These are phyloP conservation scores for Cichladusa arquata DNA, from an alignment of 2,113 vertebrate genomes.

Conservation along the genomic window DNA sequence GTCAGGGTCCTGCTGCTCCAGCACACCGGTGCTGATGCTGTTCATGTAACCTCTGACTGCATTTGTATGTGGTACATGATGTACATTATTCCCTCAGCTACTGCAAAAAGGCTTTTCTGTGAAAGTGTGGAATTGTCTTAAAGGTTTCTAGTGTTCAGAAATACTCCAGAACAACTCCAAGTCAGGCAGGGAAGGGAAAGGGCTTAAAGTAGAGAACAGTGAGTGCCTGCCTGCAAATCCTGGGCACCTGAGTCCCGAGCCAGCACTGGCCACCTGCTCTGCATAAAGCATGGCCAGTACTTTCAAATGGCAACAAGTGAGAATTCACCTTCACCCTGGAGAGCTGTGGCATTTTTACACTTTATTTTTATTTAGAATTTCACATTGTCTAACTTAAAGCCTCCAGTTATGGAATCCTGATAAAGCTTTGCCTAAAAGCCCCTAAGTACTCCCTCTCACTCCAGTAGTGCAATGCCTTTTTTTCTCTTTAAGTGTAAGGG, in stretches of 20 bases:
- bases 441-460: neutral
- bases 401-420: neutral
- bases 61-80: neutral
- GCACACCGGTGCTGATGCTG: neutral
- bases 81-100: neutral
- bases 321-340: neutral
- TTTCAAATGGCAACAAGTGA: neutral
- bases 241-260: neutral
- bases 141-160: neutral
- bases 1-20: neutral
- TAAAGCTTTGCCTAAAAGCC: neutral
- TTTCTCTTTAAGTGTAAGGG: neutral
- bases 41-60: neutral
- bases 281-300: neutral
- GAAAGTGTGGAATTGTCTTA: neutral
- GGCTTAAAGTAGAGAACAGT: neutral
- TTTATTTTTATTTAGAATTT: neutral
- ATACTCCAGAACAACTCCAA: neutral
- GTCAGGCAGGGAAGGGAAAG: neutral
- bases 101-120: neutral
- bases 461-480: neutral
- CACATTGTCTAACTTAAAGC: neutral
- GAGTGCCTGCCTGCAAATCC: neutral
- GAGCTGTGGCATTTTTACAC: neutral
- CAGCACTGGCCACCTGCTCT: neutral